phyloP scores from a whole-genome alignment of 2,888 invertebrate species.

The Fabriciana adippe region DNA sequence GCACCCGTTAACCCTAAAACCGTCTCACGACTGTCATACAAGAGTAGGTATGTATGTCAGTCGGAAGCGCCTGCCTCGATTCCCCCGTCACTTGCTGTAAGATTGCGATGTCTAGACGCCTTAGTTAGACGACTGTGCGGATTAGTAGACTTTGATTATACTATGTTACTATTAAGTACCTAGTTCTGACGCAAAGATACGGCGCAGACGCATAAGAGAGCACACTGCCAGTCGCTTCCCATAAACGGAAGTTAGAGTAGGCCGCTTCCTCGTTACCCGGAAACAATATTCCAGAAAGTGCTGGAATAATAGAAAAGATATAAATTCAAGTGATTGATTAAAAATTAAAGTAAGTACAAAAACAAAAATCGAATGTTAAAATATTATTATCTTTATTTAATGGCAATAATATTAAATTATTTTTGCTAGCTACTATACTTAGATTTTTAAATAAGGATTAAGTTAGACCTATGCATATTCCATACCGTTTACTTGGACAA shows the following conservation, averaged over 20 bases:
- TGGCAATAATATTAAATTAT: background rate
- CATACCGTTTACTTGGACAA: constrained; percentile 95
- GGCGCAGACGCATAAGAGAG: constrained; percentile 91
- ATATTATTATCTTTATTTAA: background rate
- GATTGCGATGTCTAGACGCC: no score
- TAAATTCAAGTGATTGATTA: background rate
- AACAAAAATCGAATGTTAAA: background rate
- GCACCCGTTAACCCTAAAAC: no score
- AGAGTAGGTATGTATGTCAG: no score
- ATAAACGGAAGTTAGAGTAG: constrained; percentile 95
- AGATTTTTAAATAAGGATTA: background rate
- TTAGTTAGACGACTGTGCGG: no score
- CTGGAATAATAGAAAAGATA: constrained; percentile 64
- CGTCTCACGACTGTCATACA: no score
- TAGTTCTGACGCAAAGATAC: constrained; percentile 86
- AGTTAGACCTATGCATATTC: constrained; percentile 45
- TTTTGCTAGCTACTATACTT: no score
- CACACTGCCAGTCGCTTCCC: constrained; percentile 96
- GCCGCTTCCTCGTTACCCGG: constrained; percentile 93
- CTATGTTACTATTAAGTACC: constrained; percentile 47
- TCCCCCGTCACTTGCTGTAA: no score
- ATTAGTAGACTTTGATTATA: background rate
- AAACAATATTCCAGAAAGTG: constrained; percentile 92
- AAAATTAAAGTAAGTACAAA: background rate
- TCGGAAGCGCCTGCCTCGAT: no score